These are phyloP conservation scores for Dendrocopos noguchii DNA, from an alignment of 2,113 vertebrate species.

Conservation along the genomic window DNA sequence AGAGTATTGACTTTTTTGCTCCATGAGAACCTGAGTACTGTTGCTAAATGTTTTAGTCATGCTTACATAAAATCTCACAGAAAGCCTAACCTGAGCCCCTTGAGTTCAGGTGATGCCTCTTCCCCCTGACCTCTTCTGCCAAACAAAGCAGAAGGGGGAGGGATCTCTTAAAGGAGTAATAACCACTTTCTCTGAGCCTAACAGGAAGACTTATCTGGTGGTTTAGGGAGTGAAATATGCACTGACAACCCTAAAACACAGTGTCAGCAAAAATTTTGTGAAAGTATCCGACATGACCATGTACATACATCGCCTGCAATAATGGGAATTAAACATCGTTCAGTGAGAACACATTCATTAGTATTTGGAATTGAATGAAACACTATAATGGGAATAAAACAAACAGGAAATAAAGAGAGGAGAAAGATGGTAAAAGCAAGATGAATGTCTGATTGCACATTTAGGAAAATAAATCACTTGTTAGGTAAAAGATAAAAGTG, in stretches of 20 bases:
- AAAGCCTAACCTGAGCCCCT: constrained; percentile 41
- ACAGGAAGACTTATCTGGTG: not conserved
- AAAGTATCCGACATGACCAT: fast-evolving
- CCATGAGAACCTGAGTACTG: constrained; percentile 29
- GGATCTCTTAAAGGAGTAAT: constrained; percentile 22
- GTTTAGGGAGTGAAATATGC: not conserved
- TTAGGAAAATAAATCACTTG: not conserved
- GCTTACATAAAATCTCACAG: constrained; percentile 63
- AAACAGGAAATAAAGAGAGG: not conserved
- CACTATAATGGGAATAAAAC: not conserved
- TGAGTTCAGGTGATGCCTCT: constrained; percentile 61
- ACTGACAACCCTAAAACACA: not conserved
- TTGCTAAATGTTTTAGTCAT: constrained; percentile 69
- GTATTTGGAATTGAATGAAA: not conserved
- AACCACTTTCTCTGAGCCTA: not conserved
- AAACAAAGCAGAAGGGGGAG: constrained; percentile 12
- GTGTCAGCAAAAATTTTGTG: not conserved
- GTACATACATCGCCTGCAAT: not conserved
- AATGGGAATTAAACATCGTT: not conserved
- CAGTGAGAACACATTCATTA: fast-evolving
- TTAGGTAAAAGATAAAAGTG: not conserved
- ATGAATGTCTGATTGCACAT: not conserved
- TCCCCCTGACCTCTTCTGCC: constrained; percentile 49
- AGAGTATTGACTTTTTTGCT: constrained; percentile 32
- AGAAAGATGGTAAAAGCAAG: not conserved